These are phyloP conservation scores for Solen grandis DNA, from an alignment of 1,140 invertebrate species.

Conservation along the genomic window DNA sequence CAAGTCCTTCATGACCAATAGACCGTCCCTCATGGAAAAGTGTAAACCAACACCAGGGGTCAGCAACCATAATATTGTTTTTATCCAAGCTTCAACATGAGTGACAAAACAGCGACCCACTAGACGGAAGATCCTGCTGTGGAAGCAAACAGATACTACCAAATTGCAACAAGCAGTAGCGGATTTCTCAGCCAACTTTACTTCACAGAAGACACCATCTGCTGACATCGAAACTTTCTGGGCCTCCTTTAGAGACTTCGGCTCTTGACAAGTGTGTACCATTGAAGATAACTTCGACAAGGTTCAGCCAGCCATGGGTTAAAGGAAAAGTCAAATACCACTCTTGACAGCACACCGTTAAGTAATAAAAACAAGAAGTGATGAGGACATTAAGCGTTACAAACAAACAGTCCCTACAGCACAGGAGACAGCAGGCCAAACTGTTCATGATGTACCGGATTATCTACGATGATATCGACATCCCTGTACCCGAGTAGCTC, in stretches of 20 bases:
- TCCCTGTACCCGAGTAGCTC: no score
- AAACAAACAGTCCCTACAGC: no score
- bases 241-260: background rate
- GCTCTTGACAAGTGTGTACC: constrained; percentile 6
- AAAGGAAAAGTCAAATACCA: constrained; percentile 15
- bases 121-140: constrained; percentile 12
- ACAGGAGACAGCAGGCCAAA: no score
- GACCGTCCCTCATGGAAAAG: constrained; percentile 8
- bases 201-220: background rate
- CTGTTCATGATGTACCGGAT: no score
- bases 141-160: constrained; percentile 15
- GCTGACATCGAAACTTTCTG: constrained; percentile 14
- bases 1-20: constrained; percentile 27
- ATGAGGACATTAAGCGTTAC: background rate
- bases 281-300: constrained; percentile 11
- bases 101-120: background rate
- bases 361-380: background rate
- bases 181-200: background rate
- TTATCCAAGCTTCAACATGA: background rate
- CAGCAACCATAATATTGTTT: constrained; percentile 29
- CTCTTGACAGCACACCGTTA: constrained; percentile 5
- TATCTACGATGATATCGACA: no score
- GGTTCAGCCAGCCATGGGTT: constrained; percentile 36
- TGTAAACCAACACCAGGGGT: constrained; percentile 18
- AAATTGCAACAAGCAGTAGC: background rate